phyloP scores from a whole-genome alignment of 2,113 vertebrate genomes.

The Sylvia atricapilla region DNA sequence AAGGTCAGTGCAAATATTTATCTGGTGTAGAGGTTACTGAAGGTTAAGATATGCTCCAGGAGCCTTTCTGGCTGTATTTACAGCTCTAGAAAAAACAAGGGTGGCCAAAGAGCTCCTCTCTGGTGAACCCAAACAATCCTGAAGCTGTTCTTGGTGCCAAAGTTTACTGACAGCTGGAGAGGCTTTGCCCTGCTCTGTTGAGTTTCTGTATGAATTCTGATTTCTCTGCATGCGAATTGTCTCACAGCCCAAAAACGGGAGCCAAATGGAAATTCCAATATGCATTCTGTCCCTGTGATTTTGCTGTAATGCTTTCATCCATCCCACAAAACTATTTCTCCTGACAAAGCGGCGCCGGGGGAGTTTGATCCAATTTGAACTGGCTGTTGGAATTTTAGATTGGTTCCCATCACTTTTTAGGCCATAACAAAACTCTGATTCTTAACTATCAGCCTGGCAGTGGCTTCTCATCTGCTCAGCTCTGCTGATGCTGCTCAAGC shows the following conservation, averaged over 20 bases:
- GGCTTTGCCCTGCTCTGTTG: neutral
- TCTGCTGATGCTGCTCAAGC: neutral
- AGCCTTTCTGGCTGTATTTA: neutral
- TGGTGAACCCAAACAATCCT: neutral
- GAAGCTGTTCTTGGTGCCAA: neutral
- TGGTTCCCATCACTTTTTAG: neutral
- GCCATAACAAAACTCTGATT: neutral
- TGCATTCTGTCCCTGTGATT: neutral
- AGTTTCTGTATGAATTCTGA: neutral
- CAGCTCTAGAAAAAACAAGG: neutral
- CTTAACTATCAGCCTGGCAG: neutral
- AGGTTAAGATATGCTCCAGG: neutral
- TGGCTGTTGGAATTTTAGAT: neutral
- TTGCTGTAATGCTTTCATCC: neutral
- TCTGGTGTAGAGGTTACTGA: neutral
- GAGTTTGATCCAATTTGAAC: neutral
- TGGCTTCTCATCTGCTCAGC: neutral
- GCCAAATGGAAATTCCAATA: constrained; percentile 21
- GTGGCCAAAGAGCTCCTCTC: neutral
- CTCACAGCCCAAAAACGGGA: neutral
- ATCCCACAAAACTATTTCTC: neutral
- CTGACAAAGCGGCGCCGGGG: neutral
- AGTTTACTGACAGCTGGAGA: neutral
- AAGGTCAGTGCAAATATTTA: neutral
- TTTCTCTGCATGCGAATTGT: neutral